Evolutionary conservation across 2,113 vertebrate genomes (phyloP).

Genomic region (Cervus canadensis): DNA sequence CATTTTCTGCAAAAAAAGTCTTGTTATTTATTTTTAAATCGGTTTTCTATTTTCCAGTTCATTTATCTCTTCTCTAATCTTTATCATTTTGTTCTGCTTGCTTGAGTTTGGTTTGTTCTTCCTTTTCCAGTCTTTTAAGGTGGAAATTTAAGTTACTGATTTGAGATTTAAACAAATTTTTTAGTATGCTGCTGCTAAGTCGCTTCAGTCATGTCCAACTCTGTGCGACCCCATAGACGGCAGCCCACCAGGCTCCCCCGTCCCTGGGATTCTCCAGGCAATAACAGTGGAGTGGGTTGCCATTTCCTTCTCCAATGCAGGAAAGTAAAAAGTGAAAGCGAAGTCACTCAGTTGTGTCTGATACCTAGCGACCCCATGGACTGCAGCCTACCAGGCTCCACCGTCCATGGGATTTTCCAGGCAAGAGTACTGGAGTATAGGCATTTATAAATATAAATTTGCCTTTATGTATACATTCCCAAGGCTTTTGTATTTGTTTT

Average conservation of each 20-base stretch:
- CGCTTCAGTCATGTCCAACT: too few species aligned
- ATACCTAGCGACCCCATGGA: too few species aligned
- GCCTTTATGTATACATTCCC: not conserved
- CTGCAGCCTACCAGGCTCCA: too few species aligned
- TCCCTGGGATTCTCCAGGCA: too few species aligned
- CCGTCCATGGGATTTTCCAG: too few species aligned
- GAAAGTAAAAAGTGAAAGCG: too few species aligned
- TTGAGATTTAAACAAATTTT: not conserved
- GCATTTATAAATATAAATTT: not conserved
- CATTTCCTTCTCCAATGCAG: too few species aligned
- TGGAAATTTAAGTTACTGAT: not conserved
- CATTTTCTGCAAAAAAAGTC: not conserved
- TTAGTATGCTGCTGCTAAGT: too few species aligned
- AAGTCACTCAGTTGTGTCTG: too few species aligned
- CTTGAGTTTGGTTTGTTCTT: not conserved
- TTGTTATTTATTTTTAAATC: not conserved
- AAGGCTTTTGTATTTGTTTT: not conserved
- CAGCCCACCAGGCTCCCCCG: too few species aligned
- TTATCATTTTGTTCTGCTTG: not conserved
- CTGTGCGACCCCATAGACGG: too few species aligned
- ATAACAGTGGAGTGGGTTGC: too few species aligned
- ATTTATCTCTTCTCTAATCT: not conserved
- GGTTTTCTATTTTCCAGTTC: not conserved
- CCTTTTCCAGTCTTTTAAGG: not conserved
- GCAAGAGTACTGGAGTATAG: not conserved